Percentiles rank a stretch among this genome's conserved stretches.
Evolutionary conservation across 2,888 invertebrate species (phyloP).

Genomic region (Apoda limacodes): DNA sequence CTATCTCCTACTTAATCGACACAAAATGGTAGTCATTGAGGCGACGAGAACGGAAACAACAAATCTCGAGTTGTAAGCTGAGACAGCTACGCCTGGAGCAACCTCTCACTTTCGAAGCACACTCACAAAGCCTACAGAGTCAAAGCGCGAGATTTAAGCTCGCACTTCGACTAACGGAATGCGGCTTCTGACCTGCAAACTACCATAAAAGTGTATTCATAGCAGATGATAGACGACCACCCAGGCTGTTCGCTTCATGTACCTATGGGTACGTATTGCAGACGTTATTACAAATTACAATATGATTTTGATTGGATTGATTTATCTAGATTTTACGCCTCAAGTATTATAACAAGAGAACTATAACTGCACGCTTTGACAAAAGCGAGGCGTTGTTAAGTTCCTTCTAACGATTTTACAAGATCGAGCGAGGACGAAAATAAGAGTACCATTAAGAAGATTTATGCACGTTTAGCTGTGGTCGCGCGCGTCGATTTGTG

Average conservation of each 20-base stretch:
- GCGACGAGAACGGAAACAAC: conserved; percentile 64
- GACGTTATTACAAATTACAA: conserved; percentile 37
- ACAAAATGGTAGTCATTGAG: conserved; percentile 67
- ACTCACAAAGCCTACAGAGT: too few relatives aligned
- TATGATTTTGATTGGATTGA: conserved; percentile 53
- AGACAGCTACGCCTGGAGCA: conserved; percentile 38
- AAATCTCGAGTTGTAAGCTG: conserved; percentile 57
- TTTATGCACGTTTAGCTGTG: conserved; percentile 58
- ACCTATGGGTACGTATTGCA: conserved; percentile 15
- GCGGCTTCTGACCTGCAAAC: conserved; percentile 50
- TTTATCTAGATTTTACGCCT: conserved; percentile 22
- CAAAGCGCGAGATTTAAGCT: conserved; percentile 25
- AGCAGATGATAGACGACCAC: conserved; percentile 49
- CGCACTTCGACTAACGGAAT: conserved; percentile 49
- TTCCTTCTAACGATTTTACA: conserved; percentile 48
- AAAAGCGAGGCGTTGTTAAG: conserved; percentile 32
- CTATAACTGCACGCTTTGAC: conserved; percentile 25
- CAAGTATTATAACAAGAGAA: conserved; percentile 8
- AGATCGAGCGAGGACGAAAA: conserved; percentile 51
- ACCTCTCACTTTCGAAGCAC: conserved; percentile 53
- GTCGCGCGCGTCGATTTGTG: conserved; percentile 62
- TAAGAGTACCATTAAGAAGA: conserved; percentile 63
- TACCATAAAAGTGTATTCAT: conserved; percentile 36
- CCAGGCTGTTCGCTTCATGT: conserved; percentile 38
- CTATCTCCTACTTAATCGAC: conserved; percentile 66